Base-by-base conservation (phyloP, 2,888 invertebrate genomes). In the Synanthedon vespiformis region DNA sequence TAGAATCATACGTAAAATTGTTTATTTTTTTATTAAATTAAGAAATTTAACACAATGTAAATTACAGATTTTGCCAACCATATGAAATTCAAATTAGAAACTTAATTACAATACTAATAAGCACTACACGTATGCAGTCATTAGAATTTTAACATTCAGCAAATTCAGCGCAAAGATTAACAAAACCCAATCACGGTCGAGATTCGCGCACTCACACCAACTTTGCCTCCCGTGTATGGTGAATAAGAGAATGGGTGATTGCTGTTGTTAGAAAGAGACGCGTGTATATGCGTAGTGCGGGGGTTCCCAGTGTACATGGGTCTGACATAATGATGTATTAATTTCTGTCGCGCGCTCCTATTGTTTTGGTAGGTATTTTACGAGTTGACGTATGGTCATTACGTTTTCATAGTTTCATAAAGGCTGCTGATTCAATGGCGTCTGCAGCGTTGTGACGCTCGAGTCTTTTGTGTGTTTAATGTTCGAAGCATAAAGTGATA, bases 271-370 rank as follows among this genome's bases (percentile, higher is more conserved):
- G 67, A 74, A 56, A 41, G 68, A 59, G 79, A 75, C 52, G 53
- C 64, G 13, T 58, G 52, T 48, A 34, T 34, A 34, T 18, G 18
- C 16, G 18, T 53, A 54, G 64, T 65, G 67, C 63, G 74, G 70
- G 75, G 71, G 71, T 64, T 72, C 62, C 59, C 58, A 61, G 65
- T 34, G 34, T 69, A 72, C 66, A 69, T 87, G 87, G 77, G 75
- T 74, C 77, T 87, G 87, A 86, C 87, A 84, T 86, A 87, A 87
- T 87, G 87, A 87, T 87, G 82, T 86, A 87, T 87, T 87, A 87
- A 87, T 87, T 86, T 86, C 84, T 84, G 83, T 83, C 84, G 80
- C 79, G 71, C 65, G 77, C 80, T 72, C 62, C 82, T 67, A 83
- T 87, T 87, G 86, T 86, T 85, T 85, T 80, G 82, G 76, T 80